Evolutionary conservation across 2,888 invertebrate species (phyloP).

Genomic region (Frankliniella intonsa): DNA sequence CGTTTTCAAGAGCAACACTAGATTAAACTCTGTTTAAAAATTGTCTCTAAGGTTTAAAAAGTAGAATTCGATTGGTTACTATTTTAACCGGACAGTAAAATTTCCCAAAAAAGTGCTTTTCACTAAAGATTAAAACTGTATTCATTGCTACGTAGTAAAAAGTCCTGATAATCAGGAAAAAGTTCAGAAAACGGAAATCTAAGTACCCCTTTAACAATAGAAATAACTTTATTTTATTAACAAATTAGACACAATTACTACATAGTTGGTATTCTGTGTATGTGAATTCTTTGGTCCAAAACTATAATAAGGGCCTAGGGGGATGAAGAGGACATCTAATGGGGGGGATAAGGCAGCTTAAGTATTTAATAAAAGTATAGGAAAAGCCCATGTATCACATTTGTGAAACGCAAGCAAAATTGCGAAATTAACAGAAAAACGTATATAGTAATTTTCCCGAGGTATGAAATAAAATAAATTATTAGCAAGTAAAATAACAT

Average conservation of each 20-base stretch:
- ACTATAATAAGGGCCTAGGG: constrained; percentile 9
- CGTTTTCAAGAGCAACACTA: no score
- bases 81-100: no score
- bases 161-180: background rate
- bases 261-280: background rate
- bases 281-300: background rate
- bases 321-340: background rate
- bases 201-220: background rate
- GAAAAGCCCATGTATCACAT: no score
- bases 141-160: constrained; percentile 1
- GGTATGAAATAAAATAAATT: no score
- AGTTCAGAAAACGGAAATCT: background rate
- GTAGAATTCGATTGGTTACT: no score
- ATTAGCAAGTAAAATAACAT: background rate
- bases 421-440: no score
- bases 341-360: background rate
- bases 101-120: background rate
- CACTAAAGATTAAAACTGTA: background rate
- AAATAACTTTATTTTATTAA: background rate
- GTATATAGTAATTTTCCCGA: no score
- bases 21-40: no score
- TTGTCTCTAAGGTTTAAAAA: no score
- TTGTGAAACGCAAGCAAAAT: no score
- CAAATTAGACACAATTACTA: background rate
- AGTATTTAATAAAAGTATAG: background rate